phyloP scores from a whole-genome alignment of 2,797 vertebrate species.

The Chaunax sp. region DNA sequence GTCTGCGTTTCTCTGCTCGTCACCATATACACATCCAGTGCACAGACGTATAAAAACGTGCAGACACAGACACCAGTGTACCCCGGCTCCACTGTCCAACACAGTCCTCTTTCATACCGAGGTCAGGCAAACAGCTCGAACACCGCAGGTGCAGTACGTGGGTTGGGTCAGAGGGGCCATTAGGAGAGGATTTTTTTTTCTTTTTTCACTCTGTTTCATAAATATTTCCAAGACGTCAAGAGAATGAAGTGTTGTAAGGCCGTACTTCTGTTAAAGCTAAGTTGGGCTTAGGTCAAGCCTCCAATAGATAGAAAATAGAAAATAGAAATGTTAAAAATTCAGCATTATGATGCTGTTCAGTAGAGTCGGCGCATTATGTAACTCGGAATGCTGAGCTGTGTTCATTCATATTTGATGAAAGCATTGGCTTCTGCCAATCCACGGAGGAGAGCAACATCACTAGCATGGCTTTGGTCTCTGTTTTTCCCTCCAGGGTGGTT shows the following conservation, averaged over 20 bases:
- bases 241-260: conserved; percentile 19
- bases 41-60: conserved; percentile 56
- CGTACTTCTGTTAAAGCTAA: conserved; percentile 29
- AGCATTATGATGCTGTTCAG: conserved; percentile 58
- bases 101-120: conserved; percentile 77
- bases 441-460: conserved; percentile 46
- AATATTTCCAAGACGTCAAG: conserved; percentile 39
- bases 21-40: conserved; percentile 60
- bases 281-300: not conserved
- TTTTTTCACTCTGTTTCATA: conserved; percentile 55
- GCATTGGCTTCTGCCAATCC: conserved; percentile 57
- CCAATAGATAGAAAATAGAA: conserved; percentile 20
- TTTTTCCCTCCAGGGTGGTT: conserved; percentile 29
- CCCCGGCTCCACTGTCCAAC: conserved; percentile 69
- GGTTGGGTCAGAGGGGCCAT: conserved; percentile 58
- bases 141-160: conserved; percentile 73
- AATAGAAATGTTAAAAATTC: conserved; percentile 52
- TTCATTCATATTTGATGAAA: conserved; percentile 76
- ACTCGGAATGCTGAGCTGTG: conserved; percentile 47
- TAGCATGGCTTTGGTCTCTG: conserved; percentile 41
- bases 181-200: conserved; percentile 44
- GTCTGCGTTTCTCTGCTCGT: conserved; percentile 44
- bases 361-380: conserved; percentile 25
- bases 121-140: conserved; percentile 75
- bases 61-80: conserved; percentile 75